phyloP scores from a whole-genome alignment of 2,113 vertebrate species.

The Otus sunia region DNA sequence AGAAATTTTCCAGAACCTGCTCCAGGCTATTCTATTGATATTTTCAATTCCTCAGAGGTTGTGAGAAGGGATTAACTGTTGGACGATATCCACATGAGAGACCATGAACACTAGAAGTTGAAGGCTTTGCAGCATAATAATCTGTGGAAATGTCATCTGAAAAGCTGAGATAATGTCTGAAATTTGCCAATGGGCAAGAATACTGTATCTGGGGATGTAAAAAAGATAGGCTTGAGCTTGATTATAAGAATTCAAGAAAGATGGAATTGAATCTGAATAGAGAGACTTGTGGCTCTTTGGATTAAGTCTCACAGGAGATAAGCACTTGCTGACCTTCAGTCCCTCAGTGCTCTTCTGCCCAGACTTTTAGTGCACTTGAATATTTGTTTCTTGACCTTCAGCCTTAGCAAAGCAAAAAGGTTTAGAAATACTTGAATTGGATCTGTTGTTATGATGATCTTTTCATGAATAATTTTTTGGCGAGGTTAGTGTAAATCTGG shows the following conservation, averaged over 20 bases:
- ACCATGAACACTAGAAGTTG: slow-evolving; percentile 21
- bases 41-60: slow-evolving; percentile 18
- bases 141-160: slow-evolving; percentile 66
- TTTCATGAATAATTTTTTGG: slow-evolving; percentile 53
- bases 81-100: slow-evolving; percentile 15
- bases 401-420: background rate
- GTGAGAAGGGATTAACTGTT: slow-evolving; percentile 53
- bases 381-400: slow-evolving; percentile 52
- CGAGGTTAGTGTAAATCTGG: background rate
- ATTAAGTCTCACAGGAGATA: slow-evolving; percentile 20
- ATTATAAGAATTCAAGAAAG: slow-evolving; percentile 33
- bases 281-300: background rate
- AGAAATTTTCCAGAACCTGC: slow-evolving; percentile 51
- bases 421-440: slow-evolving; percentile 47
- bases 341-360: background rate
- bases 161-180: slow-evolving; percentile 68
- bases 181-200: slow-evolving; percentile 56
- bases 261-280: slow-evolving; percentile 32
- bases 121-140: slow-evolving; percentile 35
- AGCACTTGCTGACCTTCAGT: slow-evolving; percentile 37
- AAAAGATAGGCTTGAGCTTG: slow-evolving; percentile 45
- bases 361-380: background rate
- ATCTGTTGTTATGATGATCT: slow-evolving; percentile 24
- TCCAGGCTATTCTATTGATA: slow-evolving; percentile 49
- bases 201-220: slow-evolving; percentile 41